Conservation (phyloP, 53 echinoderm and acorn worm genomes). For the Antedon mediterranea region DNA sequence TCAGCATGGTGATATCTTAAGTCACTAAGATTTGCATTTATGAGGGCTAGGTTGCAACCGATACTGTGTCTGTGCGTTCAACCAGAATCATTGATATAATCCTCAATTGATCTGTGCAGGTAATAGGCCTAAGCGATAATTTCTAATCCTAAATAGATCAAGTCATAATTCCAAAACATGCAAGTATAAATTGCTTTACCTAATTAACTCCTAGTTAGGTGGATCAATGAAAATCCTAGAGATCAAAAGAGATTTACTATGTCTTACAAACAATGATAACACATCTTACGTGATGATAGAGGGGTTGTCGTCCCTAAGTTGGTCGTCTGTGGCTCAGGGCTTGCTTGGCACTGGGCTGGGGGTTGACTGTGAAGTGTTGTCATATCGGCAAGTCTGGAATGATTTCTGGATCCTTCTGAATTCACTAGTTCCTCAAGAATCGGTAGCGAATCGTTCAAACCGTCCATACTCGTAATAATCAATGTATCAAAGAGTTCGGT, state of each 20-base stretch:
- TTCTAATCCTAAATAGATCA: not conserved
- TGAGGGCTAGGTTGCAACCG: not conserved
- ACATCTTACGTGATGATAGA: not conserved
- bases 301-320: not conserved
- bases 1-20: not conserved
- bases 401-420: slow-evolving; percentile 21
- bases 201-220: not conserved
- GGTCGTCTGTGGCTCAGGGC: not conserved
- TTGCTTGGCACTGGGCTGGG: not conserved
- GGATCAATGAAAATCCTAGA: not conserved
- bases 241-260: not conserved
- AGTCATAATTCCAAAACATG: not conserved
- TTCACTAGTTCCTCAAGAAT: slow-evolving; percentile 33
- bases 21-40: not conserved
- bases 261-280: not conserved
- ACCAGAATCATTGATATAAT: not conserved
- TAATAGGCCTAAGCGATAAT: not conserved
- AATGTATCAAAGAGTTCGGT: not conserved
- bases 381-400: not conserved
- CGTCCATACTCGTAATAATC: slow-evolving; percentile 16
- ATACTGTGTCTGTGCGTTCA: not conserved
- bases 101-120: not conserved
- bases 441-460: slow-evolving; percentile 36
- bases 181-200: not conserved
- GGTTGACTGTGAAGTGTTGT: not conserved